These are phyloP conservation scores for Epirrhoe alternata DNA, from an alignment of 2,888 invertebrate species.

Conservation along the genomic window DNA sequence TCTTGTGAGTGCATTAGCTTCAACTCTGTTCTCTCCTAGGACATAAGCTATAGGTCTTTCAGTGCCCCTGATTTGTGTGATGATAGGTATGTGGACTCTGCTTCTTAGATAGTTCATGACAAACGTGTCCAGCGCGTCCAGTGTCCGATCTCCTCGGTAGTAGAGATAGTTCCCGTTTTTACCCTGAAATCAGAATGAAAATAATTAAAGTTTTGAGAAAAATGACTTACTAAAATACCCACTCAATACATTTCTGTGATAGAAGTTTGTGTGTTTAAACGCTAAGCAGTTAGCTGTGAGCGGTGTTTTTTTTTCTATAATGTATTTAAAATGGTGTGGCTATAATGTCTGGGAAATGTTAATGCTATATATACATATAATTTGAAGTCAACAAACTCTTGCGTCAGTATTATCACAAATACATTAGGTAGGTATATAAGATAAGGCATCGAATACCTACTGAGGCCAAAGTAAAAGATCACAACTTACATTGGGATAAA, in stretches of 20 bases:
- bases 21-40: slow-evolving; percentile 81
- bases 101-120: slow-evolving; percentile 85
- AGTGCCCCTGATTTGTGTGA: slow-evolving; percentile 53
- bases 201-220: neutral
- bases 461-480: neutral
- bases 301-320: too few relatives aligned
- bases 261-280: too few relatives aligned
- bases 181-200: slow-evolving; percentile 63
- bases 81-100: slow-evolving; percentile 58
- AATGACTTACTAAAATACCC: neutral
- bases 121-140: slow-evolving; percentile 86
- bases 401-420: too few relatives aligned
- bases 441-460: too few relatives aligned
- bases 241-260: neutral
- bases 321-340: too few relatives aligned
- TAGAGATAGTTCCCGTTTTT: slow-evolving; percentile 82
- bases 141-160: slow-evolving; percentile 86
- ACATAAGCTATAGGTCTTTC: slow-evolving; percentile 81
- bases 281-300: too few relatives aligned
- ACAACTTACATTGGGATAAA: slow-evolving; percentile 84
- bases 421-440: too few relatives aligned
- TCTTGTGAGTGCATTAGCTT: slow-evolving; percentile 85
- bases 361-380: too few relatives aligned
- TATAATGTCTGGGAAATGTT: too few relatives aligned
- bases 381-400: too few relatives aligned